A percentile compares a stretch with the other conserved stretches of the same genome.
Evolutionary conservation across 1,140 invertebrate genomes (phyloP).

Genomic region (Apis laboriosa): DNA sequence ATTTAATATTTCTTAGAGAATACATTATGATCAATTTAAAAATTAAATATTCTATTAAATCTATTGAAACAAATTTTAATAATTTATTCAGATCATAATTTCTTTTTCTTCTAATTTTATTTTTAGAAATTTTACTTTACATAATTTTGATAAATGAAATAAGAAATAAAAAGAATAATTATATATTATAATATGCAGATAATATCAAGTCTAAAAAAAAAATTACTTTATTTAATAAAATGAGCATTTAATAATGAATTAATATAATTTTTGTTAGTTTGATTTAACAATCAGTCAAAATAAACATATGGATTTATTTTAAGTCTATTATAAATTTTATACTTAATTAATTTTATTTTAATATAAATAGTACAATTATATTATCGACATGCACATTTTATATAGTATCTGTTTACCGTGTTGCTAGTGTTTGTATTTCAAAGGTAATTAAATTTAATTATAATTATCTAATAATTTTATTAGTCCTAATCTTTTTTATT

Average conservation of each 20-base stretch:
- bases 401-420: neutral
- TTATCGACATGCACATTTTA: too few relatives aligned
- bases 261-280: neutral
- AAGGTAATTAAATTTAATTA: neutral
- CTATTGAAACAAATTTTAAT: neutral
- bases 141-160: neutral
- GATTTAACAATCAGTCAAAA: neutral
- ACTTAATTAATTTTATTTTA: neutral
- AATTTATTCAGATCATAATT: neutral
- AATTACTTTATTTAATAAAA: neutral
- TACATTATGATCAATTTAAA: neutral
- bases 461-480: neutral
- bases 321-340: neutral
- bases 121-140: too few relatives aligned
- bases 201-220: neutral
- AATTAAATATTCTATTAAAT: neutral
- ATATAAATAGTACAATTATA: neutral
- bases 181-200: neutral
- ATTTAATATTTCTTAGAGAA: too few relatives aligned
- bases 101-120: too few relatives aligned
- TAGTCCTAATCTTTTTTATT: neutral
- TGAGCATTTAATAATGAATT: neutral
- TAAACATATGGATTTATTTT: neutral
- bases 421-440: neutral
- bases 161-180: neutral